Evolutionary conservation across 2,113 vertebrate genomes (phyloP).

Genomic region (Scytalopus superciliaris): DNA sequence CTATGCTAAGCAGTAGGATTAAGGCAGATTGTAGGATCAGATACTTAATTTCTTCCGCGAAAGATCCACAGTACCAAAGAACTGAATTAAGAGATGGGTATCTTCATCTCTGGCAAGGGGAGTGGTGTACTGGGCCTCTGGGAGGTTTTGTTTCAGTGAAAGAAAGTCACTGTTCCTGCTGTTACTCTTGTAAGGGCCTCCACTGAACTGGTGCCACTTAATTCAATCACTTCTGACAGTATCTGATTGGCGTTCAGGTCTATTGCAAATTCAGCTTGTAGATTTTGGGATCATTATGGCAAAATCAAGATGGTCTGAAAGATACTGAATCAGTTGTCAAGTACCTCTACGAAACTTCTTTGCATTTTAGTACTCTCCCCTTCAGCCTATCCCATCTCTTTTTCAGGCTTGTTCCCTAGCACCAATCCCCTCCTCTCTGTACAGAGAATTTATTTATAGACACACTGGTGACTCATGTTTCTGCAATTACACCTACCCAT

Average conservation of each 20-base stretch:
- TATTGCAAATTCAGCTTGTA: neutral
- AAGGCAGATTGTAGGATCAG: neutral
- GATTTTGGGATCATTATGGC: neutral
- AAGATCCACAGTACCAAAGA: neutral
- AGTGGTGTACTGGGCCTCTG: neutral
- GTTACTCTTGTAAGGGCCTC: neutral
- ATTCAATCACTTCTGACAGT: neutral
- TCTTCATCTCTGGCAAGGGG: neutral
- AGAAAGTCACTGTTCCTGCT: neutral
- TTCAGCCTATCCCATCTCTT: neutral
- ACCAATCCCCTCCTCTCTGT: neutral
- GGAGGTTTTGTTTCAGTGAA: neutral
- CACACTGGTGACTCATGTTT: conserved; percentile 35
- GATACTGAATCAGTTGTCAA: neutral
- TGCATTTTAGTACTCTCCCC: neutral
- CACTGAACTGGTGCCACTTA: neutral
- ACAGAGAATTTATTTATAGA: conserved; percentile 37
- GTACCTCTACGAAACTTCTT: neutral
- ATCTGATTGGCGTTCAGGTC: neutral
- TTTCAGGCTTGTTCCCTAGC: conserved; percentile 14
- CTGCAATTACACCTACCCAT: conserved; percentile 43
- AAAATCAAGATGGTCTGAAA: neutral
- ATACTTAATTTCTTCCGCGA: neutral
- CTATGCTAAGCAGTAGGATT: neutral
- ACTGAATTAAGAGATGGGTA: neutral